These are phyloP conservation scores for Corapipo altera DNA, from an alignment of 2,113 vertebrate genomes.

Conservation along the genomic window DNA sequence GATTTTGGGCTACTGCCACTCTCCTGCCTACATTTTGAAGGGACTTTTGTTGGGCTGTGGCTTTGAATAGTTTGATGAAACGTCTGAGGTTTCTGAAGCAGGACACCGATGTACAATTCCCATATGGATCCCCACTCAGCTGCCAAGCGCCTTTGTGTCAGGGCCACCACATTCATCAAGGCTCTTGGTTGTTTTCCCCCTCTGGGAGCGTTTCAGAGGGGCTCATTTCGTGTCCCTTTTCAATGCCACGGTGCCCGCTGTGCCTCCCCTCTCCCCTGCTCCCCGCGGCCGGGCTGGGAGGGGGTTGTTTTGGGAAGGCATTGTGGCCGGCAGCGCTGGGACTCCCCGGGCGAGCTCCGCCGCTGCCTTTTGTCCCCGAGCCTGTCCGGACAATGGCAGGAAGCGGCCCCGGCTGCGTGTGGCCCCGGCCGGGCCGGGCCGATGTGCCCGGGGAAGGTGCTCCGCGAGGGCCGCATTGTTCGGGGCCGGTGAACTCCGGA, in stretches of 20 bases:
- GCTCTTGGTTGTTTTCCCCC: too few relatives aligned
- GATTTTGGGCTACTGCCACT: not conserved
- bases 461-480: slow-evolving; percentile 70
- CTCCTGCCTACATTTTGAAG: not conserved
- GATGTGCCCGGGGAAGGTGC: slow-evolving; percentile 30
- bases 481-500: slow-evolving; percentile 73
- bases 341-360: not conserved
- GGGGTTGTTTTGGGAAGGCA: not conserved
- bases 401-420: slow-evolving; percentile 37
- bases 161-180: not conserved
- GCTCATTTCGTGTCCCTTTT: not conserved
- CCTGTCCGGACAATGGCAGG: slow-evolving; percentile 63
- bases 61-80: not conserved
- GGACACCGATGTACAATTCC: not conserved
- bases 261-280: not conserved
- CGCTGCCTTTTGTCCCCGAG: slow-evolving; percentile 48
- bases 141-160: not conserved
- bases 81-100: not conserved
- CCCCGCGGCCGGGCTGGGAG: rapidly evolving
- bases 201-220: not conserved
- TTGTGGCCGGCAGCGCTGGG: not conserved
- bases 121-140: not conserved
- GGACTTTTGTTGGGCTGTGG: not conserved
- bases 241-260: rapidly evolving
- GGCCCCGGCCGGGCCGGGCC: not conserved